phyloP scores from a whole-genome alignment of 2,888 invertebrate genomes.

The Drosophila multiciliata region DNA sequence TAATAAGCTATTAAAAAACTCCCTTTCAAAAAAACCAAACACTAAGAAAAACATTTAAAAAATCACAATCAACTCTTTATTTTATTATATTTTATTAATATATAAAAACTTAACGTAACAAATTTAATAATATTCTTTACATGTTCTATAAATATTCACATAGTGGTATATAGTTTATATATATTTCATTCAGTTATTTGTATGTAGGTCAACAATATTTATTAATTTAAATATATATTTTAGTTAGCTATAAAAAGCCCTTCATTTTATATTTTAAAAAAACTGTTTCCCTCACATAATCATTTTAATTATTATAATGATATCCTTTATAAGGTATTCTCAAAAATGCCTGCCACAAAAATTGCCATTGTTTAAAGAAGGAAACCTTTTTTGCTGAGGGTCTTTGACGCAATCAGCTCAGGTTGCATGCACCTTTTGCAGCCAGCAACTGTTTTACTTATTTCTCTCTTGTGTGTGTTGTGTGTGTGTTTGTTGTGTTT shows the following conservation, averaged over 20 bases:
- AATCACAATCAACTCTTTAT: neutral
- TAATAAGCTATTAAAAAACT: neutral
- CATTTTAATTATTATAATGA: neutral
- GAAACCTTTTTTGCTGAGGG: slow-evolving; percentile 11
- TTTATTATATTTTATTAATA: neutral
- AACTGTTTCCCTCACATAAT: neutral
- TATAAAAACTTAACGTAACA: too few species aligned
- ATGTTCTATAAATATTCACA: neutral
- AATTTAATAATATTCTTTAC: neutral
- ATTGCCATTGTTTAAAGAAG: too few species aligned
- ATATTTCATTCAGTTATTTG: neutral
- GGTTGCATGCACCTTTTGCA: slow-evolving; percentile 14
- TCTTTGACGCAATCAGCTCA: slow-evolving; percentile 13
- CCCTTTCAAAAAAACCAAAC: neutral
- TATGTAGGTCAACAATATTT: neutral
- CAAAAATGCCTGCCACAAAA: neutral
- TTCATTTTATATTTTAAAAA: neutral
- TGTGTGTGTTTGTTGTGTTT: neutral
- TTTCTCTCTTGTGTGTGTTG: neutral
- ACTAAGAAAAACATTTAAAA: neutral
- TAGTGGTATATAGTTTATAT: neutral
- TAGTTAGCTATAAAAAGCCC: neutral
- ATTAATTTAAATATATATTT: neutral
- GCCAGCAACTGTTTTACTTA: slow-evolving; percentile 1
- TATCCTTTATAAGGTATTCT: neutral